Evolutionary conservation across 2,888 invertebrate genomes (phyloP).

Genomic region (Didymodactylos carnosus): DNA sequence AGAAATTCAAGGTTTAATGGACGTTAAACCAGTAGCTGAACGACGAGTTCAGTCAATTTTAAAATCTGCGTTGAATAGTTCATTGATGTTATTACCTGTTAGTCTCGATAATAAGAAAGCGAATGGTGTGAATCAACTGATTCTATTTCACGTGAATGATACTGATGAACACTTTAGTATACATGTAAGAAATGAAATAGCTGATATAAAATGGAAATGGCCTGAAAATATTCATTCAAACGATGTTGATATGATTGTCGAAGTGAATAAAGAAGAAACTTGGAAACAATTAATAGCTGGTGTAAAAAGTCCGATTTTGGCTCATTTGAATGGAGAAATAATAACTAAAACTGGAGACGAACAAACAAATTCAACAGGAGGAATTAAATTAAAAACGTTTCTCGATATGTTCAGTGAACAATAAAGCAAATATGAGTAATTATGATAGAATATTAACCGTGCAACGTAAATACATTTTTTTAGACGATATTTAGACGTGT

Average conservation of each 20-base stretch:
- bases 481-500: too few relatives aligned
- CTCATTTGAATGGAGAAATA: conserved; percentile 19
- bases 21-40: neutral
- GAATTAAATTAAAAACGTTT: too few relatives aligned
- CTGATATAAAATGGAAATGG: neutral
- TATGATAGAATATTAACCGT: too few relatives aligned
- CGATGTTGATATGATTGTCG: conserved; percentile 18
- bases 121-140: conserved; percentile 10
- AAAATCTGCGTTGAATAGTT: conserved; percentile 11
- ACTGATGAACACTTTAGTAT: conserved; percentile 17
- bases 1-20: conserved; percentile 18
- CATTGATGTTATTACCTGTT: conserved; percentile 18
- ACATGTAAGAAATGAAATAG: conserved; percentile 20
- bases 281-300: conserved; percentile 19
- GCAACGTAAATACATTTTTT: too few relatives aligned
- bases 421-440: too few relatives aligned
- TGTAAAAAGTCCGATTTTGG: conserved; percentile 15
- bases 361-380: neutral
- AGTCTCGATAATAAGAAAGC: conserved; percentile 19
- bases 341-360: conserved; percentile 19
- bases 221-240: neutral
- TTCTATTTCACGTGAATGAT: conserved; percentile 18
- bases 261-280: conserved; percentile 14
- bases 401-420: too few relatives aligned
- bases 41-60: conserved; percentile 2